Base-by-base conservation (phyloP, 2,888 invertebrate species). In the Lepidocyrtoides sp. region DNA sequence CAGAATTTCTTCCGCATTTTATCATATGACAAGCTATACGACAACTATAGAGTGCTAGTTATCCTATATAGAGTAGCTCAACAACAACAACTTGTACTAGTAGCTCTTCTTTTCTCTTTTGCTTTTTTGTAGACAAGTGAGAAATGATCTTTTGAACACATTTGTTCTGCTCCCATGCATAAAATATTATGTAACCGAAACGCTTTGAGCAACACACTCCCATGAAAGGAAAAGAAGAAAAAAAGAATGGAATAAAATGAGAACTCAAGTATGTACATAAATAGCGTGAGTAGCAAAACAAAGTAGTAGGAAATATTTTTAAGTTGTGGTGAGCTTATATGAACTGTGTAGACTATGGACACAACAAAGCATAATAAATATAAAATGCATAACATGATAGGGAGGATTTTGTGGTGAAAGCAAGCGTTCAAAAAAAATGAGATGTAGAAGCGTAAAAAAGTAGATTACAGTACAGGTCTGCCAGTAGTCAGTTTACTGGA, bases 91-190 rank as follows among this genome's bases (percentile, higher is more conserved):
- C 32, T 29, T 20, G 17, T 14, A 14, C 66, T 32, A 66, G 32
- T 63, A n/a, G 60, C 26, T 5, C 60, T 60, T 20, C 20, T 5
- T 12, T 77, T 44, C 10, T 77, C 36, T 20, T 72, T 17, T 17
- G 44, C 2, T n/a, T 32, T 14, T 41, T 44, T 41, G n/a, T 32
- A 66, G 84, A 84, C 84, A 84, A 51, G 87, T 87, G 87, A 79
- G 87, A 87, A 87, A 87, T 87, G 87, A 87, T 88, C 87, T 79
- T 81, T 81, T 88, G 88, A 77, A 69, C 81, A 88, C 88, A 88
- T 88, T 88, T 81, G 81, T 88, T 88, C 88, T 88, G 77, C 66
- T 88, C 69, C 69, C 69, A 88, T 88, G 81, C 88, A 88, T 88
- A 88, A 88, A 81, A 88, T 79, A 88, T 88, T 79, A 77, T 54